Percentiles rank a stretch among this genome's conserved stretches.
Evolutionary conservation across 2,113 vertebrate genomes (phyloP).

Genomic region (Brevimyrus niger): DNA sequence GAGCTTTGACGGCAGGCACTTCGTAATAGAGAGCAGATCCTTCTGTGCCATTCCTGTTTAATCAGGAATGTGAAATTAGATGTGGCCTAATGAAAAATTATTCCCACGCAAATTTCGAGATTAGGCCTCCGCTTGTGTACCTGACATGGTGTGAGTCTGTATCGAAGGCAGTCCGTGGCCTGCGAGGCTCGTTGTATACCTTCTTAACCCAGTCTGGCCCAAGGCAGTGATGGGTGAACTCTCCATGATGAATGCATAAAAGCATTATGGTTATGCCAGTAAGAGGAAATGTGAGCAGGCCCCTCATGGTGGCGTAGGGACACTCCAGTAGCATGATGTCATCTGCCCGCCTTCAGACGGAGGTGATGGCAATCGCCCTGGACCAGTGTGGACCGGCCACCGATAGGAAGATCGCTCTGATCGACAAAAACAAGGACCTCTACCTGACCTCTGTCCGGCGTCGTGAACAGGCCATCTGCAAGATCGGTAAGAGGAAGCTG

Average conservation of each 20-base stretch:
- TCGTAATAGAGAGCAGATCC: not conserved
- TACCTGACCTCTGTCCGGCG: conserved; percentile 78
- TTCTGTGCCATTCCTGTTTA: not conserved
- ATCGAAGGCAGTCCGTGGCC: not conserved
- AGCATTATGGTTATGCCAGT: not conserved
- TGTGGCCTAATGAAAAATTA: conserved; percentile 20
- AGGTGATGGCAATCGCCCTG: conserved; percentile 83
- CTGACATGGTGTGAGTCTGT: conserved; percentile 17
- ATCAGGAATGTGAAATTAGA: conserved; percentile 25
- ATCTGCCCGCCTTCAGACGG: conserved; percentile 61
- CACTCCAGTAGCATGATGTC: not conserved
- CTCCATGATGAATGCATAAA: not conserved
- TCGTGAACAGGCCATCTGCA: conserved; percentile 79
- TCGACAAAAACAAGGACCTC: conserved; percentile 94
- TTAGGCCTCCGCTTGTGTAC: not conserved
- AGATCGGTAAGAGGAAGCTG: conserved; percentile 73
- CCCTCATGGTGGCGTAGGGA: not conserved
- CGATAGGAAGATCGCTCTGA: conserved; percentile 85
- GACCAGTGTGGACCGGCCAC: conserved; percentile 81
- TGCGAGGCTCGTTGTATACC: not conserved
- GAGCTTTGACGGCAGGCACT: conserved; percentile 18
- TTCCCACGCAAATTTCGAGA: conserved; percentile 20
- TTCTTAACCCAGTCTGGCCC: not conserved
- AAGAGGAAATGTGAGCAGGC: not conserved
- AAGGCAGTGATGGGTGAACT: not conserved